A percentile compares a stretch with the other conserved stretches of the same genome.
phyloP scores from a whole-genome alignment of 2,113 vertebrate species.

The Lutjanus erythropterus region DNA sequence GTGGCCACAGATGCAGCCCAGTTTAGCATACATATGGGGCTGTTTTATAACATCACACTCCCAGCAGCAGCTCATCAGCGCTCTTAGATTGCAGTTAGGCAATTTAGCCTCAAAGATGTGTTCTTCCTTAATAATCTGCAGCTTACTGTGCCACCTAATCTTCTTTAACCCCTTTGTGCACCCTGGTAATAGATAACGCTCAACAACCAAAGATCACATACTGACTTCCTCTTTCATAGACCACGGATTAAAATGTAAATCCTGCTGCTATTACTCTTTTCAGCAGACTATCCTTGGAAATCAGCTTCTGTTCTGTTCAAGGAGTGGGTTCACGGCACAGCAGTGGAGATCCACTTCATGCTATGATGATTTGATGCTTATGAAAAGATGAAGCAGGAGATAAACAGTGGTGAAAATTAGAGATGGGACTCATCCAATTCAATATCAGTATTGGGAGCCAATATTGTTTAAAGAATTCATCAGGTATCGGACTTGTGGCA shows the following conservation, averaged over 20 bases:
- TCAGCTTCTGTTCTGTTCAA: conserved; percentile 32
- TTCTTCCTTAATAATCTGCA: conserved; percentile 46
- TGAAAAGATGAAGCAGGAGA: conserved; percentile 11
- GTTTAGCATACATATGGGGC: conserved; percentile 43
- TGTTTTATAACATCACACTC: conserved; percentile 33
- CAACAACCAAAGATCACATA: conserved; percentile 32
- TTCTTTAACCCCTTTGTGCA: conserved; percentile 40
- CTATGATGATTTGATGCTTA: neutral
- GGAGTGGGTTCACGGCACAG: conserved; percentile 1
- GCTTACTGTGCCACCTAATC: conserved; percentile 44
- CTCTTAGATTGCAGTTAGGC: conserved; percentile 11
- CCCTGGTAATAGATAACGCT: conserved; percentile 34
- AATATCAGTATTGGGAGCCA: too few species aligned
- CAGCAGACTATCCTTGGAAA: conserved; percentile 32
- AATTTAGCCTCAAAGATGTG: conserved; percentile 32
- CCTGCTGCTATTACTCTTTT: conserved; percentile 39
- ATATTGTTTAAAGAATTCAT: too few species aligned
- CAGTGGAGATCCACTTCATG: neutral
- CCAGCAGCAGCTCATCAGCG: conserved; percentile 16
- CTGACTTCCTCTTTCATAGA: conserved; percentile 44
- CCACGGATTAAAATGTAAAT: conserved; percentile 64
- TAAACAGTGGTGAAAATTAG: neutral
- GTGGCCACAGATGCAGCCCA: conserved; percentile 53
- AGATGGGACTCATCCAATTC: too few species aligned
- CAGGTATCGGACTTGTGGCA: too few species aligned